Percentiles rank a stretch among this genome's conserved stretches.
These are phyloP conservation scores for Ia io DNA, from an alignment of 2,113 vertebrate genomes.

Conservation along the genomic window DNA sequence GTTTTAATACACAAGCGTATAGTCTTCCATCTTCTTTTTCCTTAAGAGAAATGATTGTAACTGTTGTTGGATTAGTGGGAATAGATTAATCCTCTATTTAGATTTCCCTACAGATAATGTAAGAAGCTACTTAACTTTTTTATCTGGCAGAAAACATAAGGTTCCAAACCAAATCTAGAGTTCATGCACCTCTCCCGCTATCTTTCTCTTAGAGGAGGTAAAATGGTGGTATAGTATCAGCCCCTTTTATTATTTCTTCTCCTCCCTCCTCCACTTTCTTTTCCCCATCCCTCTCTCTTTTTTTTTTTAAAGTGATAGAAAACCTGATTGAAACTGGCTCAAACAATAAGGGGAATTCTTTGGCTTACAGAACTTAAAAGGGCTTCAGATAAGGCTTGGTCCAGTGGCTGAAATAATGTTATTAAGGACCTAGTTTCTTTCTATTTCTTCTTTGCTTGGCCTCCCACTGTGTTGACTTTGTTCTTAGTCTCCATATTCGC, in stretches of 20 bases:
- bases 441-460: neutral
- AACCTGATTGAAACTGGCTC: neutral
- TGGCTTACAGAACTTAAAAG: neutral
- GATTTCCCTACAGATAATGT: slow-evolving; percentile 3
- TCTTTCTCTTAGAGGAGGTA: neutral
- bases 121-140: neutral
- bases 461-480: neutral
- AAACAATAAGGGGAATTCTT: neutral
- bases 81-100: neutral
- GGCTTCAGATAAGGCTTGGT: neutral
- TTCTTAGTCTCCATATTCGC: neutral
- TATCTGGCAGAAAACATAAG: neutral
- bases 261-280: neutral
- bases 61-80: slow-evolving; percentile 17
- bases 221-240: neutral
- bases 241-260: neutral
- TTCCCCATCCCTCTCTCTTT: too few species aligned
- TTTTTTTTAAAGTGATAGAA: neutral
- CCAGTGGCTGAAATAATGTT: neutral
- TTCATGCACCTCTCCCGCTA: neutral
- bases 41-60: slow-evolving; percentile 1
- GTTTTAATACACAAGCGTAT: neutral
- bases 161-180: neutral
- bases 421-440: neutral
- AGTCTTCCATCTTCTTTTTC: neutral